Conservation (phyloP, 2,888 invertebrate species). For the Pemphredon lugubris region DNA sequence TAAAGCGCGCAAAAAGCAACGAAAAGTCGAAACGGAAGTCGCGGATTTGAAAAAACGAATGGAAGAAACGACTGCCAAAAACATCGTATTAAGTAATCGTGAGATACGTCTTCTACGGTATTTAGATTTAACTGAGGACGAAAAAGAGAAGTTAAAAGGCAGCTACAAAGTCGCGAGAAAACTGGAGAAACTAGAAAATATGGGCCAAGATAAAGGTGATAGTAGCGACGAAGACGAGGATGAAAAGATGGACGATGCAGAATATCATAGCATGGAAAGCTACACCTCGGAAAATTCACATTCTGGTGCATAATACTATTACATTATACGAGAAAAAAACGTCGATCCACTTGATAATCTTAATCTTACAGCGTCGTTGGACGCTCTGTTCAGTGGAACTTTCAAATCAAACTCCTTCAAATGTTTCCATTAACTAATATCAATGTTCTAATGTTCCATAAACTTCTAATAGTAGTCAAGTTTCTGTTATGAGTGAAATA, state of each 20-base stretch:
- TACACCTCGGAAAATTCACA: slow-evolving; percentile 88
- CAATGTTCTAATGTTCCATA: slow-evolving; percentile 47
- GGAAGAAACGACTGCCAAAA: slow-evolving; percentile 89
- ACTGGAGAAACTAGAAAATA: slow-evolving; percentile 92
- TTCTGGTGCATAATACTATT: too few relatives aligned
- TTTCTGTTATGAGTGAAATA: too few relatives aligned
- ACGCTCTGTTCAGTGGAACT: too few relatives aligned
- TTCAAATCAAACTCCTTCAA: too few relatives aligned
- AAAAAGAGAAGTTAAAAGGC: slow-evolving; percentile 93
- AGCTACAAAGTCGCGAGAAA: slow-evolving; percentile 94
- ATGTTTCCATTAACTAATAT: too few relatives aligned
- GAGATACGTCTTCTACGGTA: slow-evolving; percentile 94
- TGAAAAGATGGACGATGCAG: slow-evolving; percentile 83
- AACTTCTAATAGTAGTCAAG: too few relatives aligned
- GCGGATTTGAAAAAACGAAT: slow-evolving; percentile 92
- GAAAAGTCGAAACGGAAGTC: slow-evolving; percentile 95
- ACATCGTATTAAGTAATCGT: slow-evolving; percentile 94
- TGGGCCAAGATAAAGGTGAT: slow-evolving; percentile 88
- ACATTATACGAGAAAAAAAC: too few relatives aligned
- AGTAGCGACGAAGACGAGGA: slow-evolving; percentile 89
- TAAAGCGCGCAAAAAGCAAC: slow-evolving; percentile 92
- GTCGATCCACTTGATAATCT: too few relatives aligned
- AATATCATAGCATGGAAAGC: slow-evolving; percentile 91
- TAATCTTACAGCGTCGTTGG: too few relatives aligned
- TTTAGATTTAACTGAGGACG: slow-evolving; percentile 94